A percentile compares a stretch with the other conserved stretches of the same genome.
phyloP scores from a whole-genome alignment of 2,888 invertebrate species.

The Lucinisca nassula region DNA sequence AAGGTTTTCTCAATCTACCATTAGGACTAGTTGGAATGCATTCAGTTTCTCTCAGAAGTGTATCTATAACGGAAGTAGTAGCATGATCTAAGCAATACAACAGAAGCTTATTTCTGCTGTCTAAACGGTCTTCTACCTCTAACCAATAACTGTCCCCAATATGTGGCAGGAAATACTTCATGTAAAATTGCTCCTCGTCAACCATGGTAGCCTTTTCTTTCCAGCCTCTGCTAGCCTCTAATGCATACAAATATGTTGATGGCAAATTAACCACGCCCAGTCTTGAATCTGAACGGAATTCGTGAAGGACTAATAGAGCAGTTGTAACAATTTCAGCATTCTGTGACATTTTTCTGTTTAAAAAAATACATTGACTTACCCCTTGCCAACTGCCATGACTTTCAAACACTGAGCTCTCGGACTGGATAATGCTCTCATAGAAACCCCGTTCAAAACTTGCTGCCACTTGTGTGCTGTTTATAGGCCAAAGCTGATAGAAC shows the following conservation, averaged over 20 bases:
- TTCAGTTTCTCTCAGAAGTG: too few species aligned
- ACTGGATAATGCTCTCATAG: conserved; percentile 29
- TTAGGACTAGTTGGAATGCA: not conserved
- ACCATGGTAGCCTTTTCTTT: conserved; percentile 35
- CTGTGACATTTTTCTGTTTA: conserved; percentile 37
- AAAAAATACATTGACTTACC: conserved; percentile 46
- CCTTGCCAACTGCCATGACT: conserved; percentile 31
- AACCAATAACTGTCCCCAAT: not conserved
- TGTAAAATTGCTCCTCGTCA: conserved; percentile 36
- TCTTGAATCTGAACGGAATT: conserved; percentile 4
- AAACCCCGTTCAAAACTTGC: conserved; percentile 23
- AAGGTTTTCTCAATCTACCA: not conserved
- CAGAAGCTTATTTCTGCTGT: not conserved
- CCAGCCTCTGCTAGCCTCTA: not conserved
- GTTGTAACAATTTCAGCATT: conserved; percentile 27
- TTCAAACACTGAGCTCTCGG: conserved; percentile 46
- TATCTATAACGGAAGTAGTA: not conserved
- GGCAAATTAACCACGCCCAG: conserved; percentile 31
- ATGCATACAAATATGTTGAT: not conserved
- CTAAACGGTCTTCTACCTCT: not conserved
- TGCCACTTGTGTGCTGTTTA: not conserved
- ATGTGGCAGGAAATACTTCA: conserved; percentile 58
- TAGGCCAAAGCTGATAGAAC: conserved; percentile 61
- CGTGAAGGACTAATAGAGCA: conserved; percentile 32
- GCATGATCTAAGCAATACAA: not conserved